Conservation (phyloP, 2,797 vertebrate genomes). For the Leptatherina wallacei region DNA sequence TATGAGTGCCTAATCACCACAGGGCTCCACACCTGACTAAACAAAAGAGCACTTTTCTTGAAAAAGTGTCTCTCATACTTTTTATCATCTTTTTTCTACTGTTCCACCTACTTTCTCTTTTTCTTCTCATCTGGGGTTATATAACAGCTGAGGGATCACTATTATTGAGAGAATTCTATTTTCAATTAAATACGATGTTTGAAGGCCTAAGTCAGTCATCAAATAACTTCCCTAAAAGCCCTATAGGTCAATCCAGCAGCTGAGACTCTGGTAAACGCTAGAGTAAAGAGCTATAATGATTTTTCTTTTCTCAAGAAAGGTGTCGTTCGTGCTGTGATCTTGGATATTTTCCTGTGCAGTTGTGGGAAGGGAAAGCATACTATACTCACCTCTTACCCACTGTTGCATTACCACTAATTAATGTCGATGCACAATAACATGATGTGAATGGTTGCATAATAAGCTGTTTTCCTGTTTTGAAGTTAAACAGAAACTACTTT, state of each 20-base stretch:
- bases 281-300: constrained; percentile 26
- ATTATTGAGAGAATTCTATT: constrained; percentile 59
- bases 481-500: constrained; percentile 13
- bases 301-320: neutral
- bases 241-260: constrained; percentile 32
- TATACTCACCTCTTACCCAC: constrained; percentile 6
- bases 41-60: constrained; percentile 75
- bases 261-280: constrained; percentile 11
- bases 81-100: constrained; percentile 40
- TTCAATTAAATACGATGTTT: constrained; percentile 63
- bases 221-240: constrained; percentile 47
- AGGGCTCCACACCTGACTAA: constrained; percentile 83
- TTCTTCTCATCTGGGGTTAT: constrained; percentile 28
- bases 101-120: constrained; percentile 21
- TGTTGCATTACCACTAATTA: constrained; percentile 31
- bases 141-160: constrained; percentile 50
- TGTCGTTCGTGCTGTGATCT: neutral
- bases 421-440: neutral
- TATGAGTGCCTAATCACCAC: constrained; percentile 82
- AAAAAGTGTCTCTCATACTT: constrained; percentile 57
- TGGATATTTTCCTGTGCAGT: constrained; percentile 10
- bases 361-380: constrained; percentile 3
- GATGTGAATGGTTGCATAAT: constrained; percentile 20
- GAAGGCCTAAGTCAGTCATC: constrained; percentile 49
- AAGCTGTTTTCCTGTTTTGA: constrained; percentile 16